phyloP scores from a whole-genome alignment of 1,140 invertebrate species.

The Proctacanthus coquilletti region DNA sequence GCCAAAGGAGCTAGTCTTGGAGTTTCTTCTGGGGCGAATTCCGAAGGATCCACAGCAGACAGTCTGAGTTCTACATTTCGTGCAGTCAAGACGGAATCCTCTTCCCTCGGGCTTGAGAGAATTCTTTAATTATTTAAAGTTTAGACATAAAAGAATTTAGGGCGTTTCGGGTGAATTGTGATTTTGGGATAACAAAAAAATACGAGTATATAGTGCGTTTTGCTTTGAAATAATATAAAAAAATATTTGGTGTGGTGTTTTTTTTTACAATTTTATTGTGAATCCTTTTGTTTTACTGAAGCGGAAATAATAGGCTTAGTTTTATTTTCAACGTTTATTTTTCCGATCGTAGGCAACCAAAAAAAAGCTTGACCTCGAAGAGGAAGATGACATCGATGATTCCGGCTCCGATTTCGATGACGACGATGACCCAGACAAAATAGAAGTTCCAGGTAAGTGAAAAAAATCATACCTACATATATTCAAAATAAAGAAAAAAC shows the following conservation, averaged over 20 bases:
- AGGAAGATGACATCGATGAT: constrained; percentile 45
- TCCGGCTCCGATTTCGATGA: constrained; percentile 71
- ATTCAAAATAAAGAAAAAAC: too few relatives aligned
- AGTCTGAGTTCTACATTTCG: not conserved
- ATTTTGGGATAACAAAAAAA: too few relatives aligned
- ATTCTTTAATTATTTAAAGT: too few relatives aligned
- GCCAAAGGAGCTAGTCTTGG: not conserved
- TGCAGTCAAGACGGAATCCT: not conserved
- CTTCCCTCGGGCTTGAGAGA: not conserved
- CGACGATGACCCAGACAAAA: constrained; percentile 78
- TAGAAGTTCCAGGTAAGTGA: constrained; percentile 67
- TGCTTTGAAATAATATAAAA: not conserved
- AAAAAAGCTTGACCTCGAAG: constrained; percentile 27
- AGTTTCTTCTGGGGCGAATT: not conserved
- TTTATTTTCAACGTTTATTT: not conserved
- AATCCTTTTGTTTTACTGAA: not conserved
- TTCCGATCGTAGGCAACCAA: constrained; percentile 21
- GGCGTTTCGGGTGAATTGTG: too few relatives aligned
- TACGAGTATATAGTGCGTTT: not conserved
- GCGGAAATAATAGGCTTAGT: not conserved
- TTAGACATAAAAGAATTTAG: too few relatives aligned
- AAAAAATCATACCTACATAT: too few relatives aligned
- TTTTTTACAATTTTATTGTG: not conserved
- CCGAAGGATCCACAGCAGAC: too few relatives aligned
- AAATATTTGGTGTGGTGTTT: not conserved